A percentile compares a stretch with the other conserved stretches of the same genome.
Evolutionary conservation across 2,888 invertebrate genomes (phyloP).

Genomic region (Hirtodrosophila alboralis): DNA sequence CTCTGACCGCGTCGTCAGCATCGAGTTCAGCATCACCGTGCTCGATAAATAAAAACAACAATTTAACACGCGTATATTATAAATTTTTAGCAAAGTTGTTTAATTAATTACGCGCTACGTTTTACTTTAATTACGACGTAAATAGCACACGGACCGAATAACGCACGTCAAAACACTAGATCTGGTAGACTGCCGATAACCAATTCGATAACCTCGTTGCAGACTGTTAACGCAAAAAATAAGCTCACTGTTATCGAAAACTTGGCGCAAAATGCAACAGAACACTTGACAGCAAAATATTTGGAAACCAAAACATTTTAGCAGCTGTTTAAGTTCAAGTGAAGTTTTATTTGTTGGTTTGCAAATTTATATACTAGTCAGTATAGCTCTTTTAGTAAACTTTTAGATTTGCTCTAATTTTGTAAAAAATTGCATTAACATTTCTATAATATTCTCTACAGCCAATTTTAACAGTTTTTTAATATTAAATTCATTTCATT

Average conservation of each 20-base stretch:
- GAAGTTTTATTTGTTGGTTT: too few species aligned
- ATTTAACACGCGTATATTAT: constrained; percentile 18
- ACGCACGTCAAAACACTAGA: constrained; percentile 10
- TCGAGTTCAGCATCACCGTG: constrained; percentile 18
- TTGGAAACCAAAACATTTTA: too few species aligned
- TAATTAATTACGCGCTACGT: constrained; percentile 54
- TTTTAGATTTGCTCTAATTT: too few species aligned
- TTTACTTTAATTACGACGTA: constrained; percentile 59
- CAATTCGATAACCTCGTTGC: background rate
- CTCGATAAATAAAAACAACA: constrained; percentile 9
- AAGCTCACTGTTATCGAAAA: constrained; percentile 2
- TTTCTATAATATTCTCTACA: too few species aligned
- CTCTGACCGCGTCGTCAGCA: constrained; percentile 41
- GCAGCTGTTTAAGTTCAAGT: too few species aligned
- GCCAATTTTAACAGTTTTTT: too few species aligned
- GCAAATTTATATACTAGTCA: too few species aligned
- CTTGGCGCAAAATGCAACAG: background rate
- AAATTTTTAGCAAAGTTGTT: constrained; percentile 24
- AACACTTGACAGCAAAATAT: background rate
- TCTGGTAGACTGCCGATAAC: constrained; percentile 11
- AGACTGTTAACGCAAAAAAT: constrained; percentile 12
- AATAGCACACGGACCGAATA: constrained; percentile 54
- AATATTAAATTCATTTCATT: too few species aligned
- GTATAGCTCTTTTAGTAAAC: too few species aligned
- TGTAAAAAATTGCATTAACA: too few species aligned